Evolutionary conservation across 2,113 vertebrate genomes (phyloP).

Genomic region (Psettodes erumei): DNA sequence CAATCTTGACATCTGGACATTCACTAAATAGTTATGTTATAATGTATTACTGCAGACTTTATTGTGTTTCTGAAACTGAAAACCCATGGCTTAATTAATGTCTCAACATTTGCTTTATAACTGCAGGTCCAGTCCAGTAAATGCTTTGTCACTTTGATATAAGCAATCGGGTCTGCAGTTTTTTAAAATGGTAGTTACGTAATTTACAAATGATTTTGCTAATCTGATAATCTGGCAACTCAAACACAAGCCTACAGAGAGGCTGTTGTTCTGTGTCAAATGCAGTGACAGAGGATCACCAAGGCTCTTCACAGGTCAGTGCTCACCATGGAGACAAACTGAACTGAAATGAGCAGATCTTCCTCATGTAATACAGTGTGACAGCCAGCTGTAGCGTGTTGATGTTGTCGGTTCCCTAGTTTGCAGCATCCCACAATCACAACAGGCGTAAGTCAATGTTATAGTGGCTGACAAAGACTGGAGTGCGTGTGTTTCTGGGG

Average conservation of each 20-base stretch:
- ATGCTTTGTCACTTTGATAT: background rate
- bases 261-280: slow-evolving; percentile 46
- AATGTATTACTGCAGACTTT: too few species aligned
- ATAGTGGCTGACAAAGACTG: slow-evolving; percentile 51
- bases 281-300: slow-evolving; percentile 28
- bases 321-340: slow-evolving; percentile 65
- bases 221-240: background rate
- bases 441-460: slow-evolving; percentile 58
- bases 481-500: background rate
- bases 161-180: background rate
- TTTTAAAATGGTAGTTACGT: too few species aligned
- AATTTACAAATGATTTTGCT: too few species aligned
- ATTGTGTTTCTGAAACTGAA: background rate
- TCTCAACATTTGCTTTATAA: background rate
- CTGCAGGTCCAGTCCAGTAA: background rate
- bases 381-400: slow-evolving; percentile 76
- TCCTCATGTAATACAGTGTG: slow-evolving; percentile 60
- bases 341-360: slow-evolving; percentile 59
- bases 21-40: background rate
- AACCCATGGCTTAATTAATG: background rate
- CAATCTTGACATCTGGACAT: background rate
- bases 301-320: slow-evolving; percentile 58
- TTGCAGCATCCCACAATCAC: slow-evolving; percentile 58
- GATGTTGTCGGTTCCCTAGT: slow-evolving; percentile 66
- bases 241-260: background rate